Percentiles rank a stretch among this genome's conserved stretches.
These are phyloP conservation scores for Adrianichthys oophorus DNA, from an alignment of 2,797 vertebrate genomes.

Conservation along the genomic window DNA sequence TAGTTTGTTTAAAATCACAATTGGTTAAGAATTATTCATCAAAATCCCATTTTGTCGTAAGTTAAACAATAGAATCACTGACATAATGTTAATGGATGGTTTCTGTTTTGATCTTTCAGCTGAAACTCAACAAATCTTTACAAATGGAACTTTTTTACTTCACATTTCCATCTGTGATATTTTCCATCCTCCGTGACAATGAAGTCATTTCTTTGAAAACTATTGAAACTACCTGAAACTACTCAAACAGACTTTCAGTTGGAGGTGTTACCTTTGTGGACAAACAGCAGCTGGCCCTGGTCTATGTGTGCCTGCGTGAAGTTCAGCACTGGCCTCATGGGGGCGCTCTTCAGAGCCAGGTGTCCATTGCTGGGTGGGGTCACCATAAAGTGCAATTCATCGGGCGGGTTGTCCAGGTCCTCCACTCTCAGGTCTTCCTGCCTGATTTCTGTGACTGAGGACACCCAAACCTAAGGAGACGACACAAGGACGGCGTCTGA, in stretches of 20 bases:
- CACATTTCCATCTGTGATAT: too few species aligned
- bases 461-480: conserved; percentile 83
- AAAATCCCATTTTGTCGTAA: too few species aligned
- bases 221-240: too few species aligned
- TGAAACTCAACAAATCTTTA: too few species aligned
- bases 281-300: conserved; percentile 84
- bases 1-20: too few species aligned
- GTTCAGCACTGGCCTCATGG: conserved; percentile 80
- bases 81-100: too few species aligned
- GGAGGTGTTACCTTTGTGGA: conserved; percentile 81
- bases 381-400: conserved; percentile 82
- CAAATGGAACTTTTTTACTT: too few species aligned
- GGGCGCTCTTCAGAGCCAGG: conserved; percentile 84
- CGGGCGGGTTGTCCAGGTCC: conserved; percentile 80
- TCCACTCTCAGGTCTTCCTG: conserved; percentile 78
- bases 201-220: too few species aligned
- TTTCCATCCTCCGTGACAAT: too few species aligned
- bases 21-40: too few species aligned
- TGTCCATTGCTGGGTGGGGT: conserved; percentile 87
- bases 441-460: conserved; percentile 86
- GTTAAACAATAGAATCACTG: too few species aligned
- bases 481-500: background rate
- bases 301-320: conserved; percentile 88
- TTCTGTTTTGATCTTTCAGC: too few species aligned
- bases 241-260: background rate